Evolutionary conservation across 2,888 invertebrate species (phyloP).

Genomic region (Lamproptera curius): DNA sequence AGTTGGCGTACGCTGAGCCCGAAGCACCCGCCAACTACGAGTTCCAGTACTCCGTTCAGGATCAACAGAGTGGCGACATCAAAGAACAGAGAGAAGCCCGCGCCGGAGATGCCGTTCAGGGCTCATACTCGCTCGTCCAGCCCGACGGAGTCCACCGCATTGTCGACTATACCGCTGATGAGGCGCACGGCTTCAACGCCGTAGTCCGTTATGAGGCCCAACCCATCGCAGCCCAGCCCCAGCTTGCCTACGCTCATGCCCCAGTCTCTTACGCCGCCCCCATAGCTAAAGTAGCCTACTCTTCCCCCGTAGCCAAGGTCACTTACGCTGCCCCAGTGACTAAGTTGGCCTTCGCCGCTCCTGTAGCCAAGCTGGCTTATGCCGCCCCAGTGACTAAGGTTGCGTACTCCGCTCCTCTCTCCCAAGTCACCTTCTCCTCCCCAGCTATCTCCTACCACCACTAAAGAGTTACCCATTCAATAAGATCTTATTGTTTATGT

Average conservation of each 20-base stretch:
- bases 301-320: neutral
- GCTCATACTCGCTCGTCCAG: conserved; percentile 72
- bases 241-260: conserved; percentile 26
- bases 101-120: conserved; percentile 60
- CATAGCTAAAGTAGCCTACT: conserved; percentile 9
- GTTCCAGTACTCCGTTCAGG: conserved; percentile 68
- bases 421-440: conserved; percentile 57
- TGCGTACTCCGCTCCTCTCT: conserved; percentile 37
- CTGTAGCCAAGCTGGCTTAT: conserved; percentile 23
- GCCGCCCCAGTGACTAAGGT: conserved; percentile 33
- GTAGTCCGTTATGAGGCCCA: conserved; percentile 17
- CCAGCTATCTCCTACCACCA: conserved; percentile 62
- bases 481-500: too few relatives aligned
- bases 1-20: too few relatives aligned
- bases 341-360: conserved; percentile 30
- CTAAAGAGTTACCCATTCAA: conserved; percentile 33
- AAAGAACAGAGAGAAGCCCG: conserved; percentile 68
- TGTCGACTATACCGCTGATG: neutral
- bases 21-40: neutral
- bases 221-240: conserved; percentile 36
- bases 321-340: neutral
- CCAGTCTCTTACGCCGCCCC: conserved; percentile 7
- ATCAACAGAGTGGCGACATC: conserved; percentile 61
- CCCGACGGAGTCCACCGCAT: conserved; percentile 28
- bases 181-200: too few relatives aligned